phyloP scores from a whole-genome alignment of 2,888 invertebrate species.

The Lasioglossum zephyrum region DNA sequence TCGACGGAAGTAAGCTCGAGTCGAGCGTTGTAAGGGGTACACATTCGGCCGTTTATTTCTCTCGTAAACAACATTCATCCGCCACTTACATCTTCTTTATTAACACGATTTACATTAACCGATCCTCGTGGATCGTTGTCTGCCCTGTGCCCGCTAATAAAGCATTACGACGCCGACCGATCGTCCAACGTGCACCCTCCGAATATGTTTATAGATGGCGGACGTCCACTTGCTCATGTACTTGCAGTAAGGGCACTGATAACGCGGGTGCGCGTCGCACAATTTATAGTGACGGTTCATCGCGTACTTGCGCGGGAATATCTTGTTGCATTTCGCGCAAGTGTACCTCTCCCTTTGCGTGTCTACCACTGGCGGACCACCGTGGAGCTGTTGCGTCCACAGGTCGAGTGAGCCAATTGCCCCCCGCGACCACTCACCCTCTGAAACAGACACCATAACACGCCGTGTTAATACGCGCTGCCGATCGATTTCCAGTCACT shows the following conservation, averaged over 20 bases:
- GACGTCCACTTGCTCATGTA: conserved; percentile 81
- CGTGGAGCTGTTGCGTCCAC: conserved; percentile 7
- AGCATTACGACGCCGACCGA: conserved; percentile 75
- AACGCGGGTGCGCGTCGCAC: conserved; percentile 81
- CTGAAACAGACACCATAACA: conserved; percentile 3
- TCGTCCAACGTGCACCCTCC: conserved; percentile 77
- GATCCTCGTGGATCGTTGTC: neutral
- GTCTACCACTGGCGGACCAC: neutral
- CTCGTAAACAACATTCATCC: conserved; percentile 1
- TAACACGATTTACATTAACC: conserved; percentile 42
- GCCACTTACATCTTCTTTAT: conserved; percentile 33
- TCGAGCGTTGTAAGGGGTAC: neutral
- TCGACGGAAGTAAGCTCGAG: neutral
- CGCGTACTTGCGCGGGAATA: conserved; percentile 80
- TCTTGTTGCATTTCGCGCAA: conserved; percentile 79
- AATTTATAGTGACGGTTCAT: conserved; percentile 83
- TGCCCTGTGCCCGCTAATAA: conserved; percentile 63
- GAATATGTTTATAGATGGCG: conserved; percentile 80
- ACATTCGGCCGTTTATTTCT: neutral
- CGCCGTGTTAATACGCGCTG: neutral
- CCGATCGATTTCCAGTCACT: neutral
- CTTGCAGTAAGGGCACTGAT: conserved; percentile 81
- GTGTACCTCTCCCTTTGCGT: conserved; percentile 60
- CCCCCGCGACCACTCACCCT: neutral
- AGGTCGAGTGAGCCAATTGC: neutral